A percentile compares a stretch with the other conserved stretches of the same genome.
Conservation (phyloP, 2,113 vertebrate species). For the Cnemophilus loriae region DNA sequence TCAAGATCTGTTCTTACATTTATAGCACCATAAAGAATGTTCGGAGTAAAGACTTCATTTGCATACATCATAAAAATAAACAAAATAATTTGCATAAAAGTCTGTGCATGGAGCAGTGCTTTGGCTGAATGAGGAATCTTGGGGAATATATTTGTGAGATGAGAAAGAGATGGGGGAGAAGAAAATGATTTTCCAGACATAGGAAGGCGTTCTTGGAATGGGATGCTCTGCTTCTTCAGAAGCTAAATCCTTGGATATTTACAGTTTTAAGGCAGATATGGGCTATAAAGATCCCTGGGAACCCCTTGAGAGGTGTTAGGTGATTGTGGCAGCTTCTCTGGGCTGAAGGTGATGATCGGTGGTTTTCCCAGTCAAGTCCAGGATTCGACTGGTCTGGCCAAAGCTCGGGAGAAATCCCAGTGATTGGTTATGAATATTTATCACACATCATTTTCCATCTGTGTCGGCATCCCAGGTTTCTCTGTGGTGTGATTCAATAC, state of each 20-base stretch:
- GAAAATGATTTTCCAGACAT: not conserved
- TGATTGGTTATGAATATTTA: not conserved
- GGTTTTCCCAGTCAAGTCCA: not conserved
- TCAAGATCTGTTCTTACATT: slow-evolving; percentile 53
- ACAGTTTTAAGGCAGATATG: not conserved
- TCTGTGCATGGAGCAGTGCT: not conserved
- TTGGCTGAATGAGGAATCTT: not conserved
- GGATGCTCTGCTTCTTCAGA: not conserved
- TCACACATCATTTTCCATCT: not conserved
- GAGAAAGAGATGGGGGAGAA: not conserved
- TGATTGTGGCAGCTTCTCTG: not conserved
- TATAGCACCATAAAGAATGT: slow-evolving; percentile 48
- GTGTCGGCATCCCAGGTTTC: not conserved
- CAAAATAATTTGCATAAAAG: slow-evolving; percentile 58
- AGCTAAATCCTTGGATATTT: not conserved
- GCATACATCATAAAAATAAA: slow-evolving; percentile 60
- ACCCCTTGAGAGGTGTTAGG: not conserved
- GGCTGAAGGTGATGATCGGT: not conserved
- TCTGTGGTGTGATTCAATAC: not conserved
- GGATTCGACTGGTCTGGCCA: not conserved
- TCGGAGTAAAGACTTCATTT: slow-evolving; percentile 53
- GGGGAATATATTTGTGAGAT: not conserved
- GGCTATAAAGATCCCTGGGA: not conserved
- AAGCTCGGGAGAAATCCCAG: not conserved
- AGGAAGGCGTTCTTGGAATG: not conserved